Evolutionary conservation across 2,113 vertebrate species (phyloP), one percentile per base, ranked within the genome.

Genomic region (Oxygymnocypris stewartii): DNA sequence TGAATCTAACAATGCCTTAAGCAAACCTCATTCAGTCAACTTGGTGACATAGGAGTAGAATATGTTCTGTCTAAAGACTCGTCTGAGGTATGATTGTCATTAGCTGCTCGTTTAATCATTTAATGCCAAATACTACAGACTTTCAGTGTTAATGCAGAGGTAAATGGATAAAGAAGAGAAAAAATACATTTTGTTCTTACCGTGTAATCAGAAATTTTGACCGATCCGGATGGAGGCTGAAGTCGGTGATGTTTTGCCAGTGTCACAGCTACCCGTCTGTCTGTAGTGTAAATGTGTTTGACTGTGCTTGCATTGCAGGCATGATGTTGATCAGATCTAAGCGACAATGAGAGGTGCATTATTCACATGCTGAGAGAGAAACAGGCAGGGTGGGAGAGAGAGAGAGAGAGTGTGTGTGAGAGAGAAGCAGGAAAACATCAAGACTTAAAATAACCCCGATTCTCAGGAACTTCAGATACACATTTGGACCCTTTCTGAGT

Each of bases 241-340:
- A 59, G 28, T 76, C 35, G 12, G 82, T 51, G 78, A 8, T 59
- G 37, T 78, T 83, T 59, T n/a, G 35, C 63, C 14, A 31, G 49
- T 71, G 79, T 74, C 75, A 54, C 44, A 16, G 88, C 54, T 79
- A 63, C 31, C 54, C 69, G 73, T 73, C 87, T 79, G 74, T 82
- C 67, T 84, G 74, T 77, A 4, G 79, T 82, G 86, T 88, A 79
- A 76, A 88, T 88, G 88, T 12, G 18, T 65, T 84, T 73, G 77
- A 76, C 67, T 35, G 86, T 75, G 75, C 51, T 61, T 78, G 84
- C 59, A 85, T 84, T 84, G n/a, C 79, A 86, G 71, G 84, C 86
- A 89, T 91, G 91, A 92, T 84, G 89, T 90, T 89, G 90, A 90
- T 89, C 90, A 90, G 90, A 59, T 92, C 91, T 84, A 86, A 93